A percentile compares a stretch with the other conserved stretches of the same genome.
Evolutionary conservation across 2,113 vertebrate species (phyloP).

Genomic region (Neotoma lepida): DNA sequence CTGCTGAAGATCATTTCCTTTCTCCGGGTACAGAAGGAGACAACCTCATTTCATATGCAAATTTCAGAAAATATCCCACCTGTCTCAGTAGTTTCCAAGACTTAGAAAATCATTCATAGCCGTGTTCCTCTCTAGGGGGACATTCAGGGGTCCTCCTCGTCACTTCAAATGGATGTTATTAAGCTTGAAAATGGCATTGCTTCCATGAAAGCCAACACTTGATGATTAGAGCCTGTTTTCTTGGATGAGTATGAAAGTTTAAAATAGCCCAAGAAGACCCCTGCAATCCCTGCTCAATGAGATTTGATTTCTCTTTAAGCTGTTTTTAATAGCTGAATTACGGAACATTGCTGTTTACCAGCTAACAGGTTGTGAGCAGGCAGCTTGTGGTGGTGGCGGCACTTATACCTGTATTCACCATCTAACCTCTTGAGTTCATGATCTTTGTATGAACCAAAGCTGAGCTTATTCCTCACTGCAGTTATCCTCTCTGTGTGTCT

Average conservation of each 20-base stretch:
- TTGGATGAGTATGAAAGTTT: slow-evolving; percentile 75
- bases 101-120: slow-evolving; percentile 17
- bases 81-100: neutral
- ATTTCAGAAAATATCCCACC: neutral
- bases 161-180: slow-evolving; percentile 78
- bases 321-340: slow-evolving; percentile 87
- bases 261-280: slow-evolving; percentile 78
- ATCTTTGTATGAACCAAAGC: slow-evolving; percentile 70
- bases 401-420: slow-evolving; percentile 69
- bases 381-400: slow-evolving; percentile 67
- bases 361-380: slow-evolving; percentile 65
- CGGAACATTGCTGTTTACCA: slow-evolving; percentile 77
- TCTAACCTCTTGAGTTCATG: neutral
- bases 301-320: slow-evolving; percentile 83
- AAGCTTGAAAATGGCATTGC: slow-evolving; percentile 69
- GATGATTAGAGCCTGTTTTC: slow-evolving; percentile 68
- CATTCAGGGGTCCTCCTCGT: slow-evolving; percentile 47
- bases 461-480: neutral
- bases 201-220: slow-evolving; percentile 63
- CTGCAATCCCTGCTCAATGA: slow-evolving; percentile 77
- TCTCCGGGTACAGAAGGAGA: neutral
- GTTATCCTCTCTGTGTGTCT: neutral
- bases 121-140: neutral
- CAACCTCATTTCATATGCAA: slow-evolving; percentile 27
- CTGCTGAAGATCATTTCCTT: slow-evolving; percentile 39